phyloP scores from a whole-genome alignment of 2,113 vertebrate genomes.

The Alosa alosa region DNA sequence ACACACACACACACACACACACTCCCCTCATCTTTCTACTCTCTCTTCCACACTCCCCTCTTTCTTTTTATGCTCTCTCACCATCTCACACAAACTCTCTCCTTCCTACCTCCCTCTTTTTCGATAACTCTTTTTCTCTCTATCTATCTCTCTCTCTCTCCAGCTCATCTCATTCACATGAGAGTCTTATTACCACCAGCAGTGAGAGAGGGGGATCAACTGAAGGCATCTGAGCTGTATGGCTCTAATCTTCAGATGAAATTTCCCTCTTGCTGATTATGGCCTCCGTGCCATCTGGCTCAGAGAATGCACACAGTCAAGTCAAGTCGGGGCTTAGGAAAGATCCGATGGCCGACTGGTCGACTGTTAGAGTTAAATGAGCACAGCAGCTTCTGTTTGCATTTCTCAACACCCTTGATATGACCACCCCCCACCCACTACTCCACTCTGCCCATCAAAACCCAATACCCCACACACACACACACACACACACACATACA shows the following conservation, averaged over 20 bases:
- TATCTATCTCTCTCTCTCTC: background rate
- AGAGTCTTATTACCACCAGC: background rate
- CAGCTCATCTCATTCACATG: background rate
- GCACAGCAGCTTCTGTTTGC: background rate
- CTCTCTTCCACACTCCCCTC: background rate
- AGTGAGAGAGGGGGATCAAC: background rate
- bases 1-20: background rate
- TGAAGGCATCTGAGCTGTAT: background rate
- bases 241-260: constrained; percentile 4
- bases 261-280: background rate
- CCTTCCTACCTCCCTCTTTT: background rate
- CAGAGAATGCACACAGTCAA: background rate
- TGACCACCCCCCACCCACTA: background rate
- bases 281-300: constrained; percentile 1
- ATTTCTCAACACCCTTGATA: too few relatives aligned
- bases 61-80: background rate
- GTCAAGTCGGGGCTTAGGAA: background rate
- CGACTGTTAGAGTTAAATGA: background rate
- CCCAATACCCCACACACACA: background rate
- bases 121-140: background rate
- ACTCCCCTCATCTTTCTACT: background rate
- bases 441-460: background rate
- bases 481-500: background rate
- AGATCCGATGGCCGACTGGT: background rate
- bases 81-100: background rate